Evolutionary conservation across 2,113 vertebrate species (phyloP).

Genomic region (Psittacara wagleri): DNA sequence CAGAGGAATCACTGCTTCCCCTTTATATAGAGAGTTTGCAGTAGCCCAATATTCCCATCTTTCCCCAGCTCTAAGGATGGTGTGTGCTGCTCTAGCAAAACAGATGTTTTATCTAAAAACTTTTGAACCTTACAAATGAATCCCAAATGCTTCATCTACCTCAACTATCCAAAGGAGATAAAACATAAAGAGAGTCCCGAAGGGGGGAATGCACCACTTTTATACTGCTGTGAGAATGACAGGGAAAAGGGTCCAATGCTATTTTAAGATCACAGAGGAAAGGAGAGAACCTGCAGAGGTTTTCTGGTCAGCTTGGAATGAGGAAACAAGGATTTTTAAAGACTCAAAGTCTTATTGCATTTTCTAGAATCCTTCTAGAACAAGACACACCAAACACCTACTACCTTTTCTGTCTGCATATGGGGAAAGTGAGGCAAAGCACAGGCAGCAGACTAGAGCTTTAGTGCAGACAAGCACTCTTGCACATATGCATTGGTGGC

Average conservation of each 20-base stretch:
- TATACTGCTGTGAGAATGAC: neutral
- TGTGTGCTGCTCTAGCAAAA: neutral
- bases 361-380: neutral
- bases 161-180: neutral
- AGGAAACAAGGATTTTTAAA: neutral
- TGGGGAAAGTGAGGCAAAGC: neutral
- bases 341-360: neutral
- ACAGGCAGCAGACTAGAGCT: neutral
- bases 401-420: neutral
- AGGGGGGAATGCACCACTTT: neutral
- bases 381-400: neutral
- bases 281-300: neutral
- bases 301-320: neutral
- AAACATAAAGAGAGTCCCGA: neutral
- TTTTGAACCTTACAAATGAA: neutral
- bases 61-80: neutral
- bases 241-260: neutral
- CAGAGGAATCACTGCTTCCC: neutral
- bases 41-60: neutral
- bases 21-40: neutral
- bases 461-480: neutral
- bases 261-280: neutral
- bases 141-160: neutral
- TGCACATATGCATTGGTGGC: rapidly evolving
- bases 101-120: neutral